Percentiles rank a stretch among this genome's conserved stretches.
Evolutionary conservation across 2,888 invertebrate species (phyloP).

Genomic region (Eilema griseolum): DNA sequence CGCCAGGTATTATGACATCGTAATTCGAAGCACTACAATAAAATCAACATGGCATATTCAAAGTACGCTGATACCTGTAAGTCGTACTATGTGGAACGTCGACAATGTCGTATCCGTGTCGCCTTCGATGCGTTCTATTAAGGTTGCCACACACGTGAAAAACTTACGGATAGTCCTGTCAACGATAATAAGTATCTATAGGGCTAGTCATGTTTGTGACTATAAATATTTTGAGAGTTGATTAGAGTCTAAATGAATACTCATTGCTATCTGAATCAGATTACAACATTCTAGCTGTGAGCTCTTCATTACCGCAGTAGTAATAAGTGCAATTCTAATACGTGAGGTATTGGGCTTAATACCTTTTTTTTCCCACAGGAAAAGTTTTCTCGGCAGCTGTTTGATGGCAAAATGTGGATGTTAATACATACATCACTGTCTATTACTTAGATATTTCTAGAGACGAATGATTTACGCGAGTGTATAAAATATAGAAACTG

Average conservation of each 20-base stretch:
- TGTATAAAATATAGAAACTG: background rate
- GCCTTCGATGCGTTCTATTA: slow-evolving; percentile 29
- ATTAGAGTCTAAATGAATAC: background rate
- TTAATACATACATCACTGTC: background rate
- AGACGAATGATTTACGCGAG: background rate
- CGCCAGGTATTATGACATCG: slow-evolving; percentile 19
- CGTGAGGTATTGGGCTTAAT: background rate
- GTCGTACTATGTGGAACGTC: slow-evolving; percentile 47
- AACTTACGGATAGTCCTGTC: background rate
- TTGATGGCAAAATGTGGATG: background rate
- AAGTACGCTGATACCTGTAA: slow-evolving; percentile 44
- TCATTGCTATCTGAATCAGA: background rate
- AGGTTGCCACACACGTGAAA: slow-evolving; percentile 5
- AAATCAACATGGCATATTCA: slow-evolving; percentile 60
- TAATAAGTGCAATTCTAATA: background rate
- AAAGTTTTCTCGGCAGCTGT: background rate
- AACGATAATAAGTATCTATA: background rate
- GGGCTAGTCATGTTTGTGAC: background rate
- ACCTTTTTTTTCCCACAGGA: background rate
- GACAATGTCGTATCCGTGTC: slow-evolving; percentile 37
- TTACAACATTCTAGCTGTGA: background rate
- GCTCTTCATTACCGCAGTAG: background rate
- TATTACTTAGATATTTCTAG: slow-evolving; percentile 1
- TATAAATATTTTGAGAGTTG: background rate
- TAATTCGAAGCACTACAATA: slow-evolving; percentile 56